phyloP scores from a whole-genome alignment of 2,888 invertebrate species.

The Rhingia rostrata region DNA sequence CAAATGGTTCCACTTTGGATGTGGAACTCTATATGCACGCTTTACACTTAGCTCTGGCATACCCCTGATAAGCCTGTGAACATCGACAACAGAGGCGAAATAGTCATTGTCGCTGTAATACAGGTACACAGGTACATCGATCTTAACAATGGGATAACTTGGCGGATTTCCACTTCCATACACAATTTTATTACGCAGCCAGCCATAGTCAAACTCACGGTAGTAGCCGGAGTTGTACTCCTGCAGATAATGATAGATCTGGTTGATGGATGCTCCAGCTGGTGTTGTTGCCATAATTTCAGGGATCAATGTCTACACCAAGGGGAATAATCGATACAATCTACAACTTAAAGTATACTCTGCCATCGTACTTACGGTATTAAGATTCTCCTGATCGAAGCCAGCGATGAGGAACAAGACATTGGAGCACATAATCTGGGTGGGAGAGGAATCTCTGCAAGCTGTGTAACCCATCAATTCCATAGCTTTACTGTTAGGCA shows the following conservation, averaged over 20 bases:
- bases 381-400: slow-evolving; percentile 77
- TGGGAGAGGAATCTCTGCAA: slow-evolving; percentile 75
- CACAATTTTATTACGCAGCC: slow-evolving; percentile 75
- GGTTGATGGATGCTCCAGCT: slow-evolving; percentile 78
- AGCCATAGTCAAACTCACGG: slow-evolving; percentile 78
- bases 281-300: slow-evolving; percentile 79
- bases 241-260: slow-evolving; percentile 78
- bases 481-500: slow-evolving; percentile 77
- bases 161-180: slow-evolving; percentile 76
- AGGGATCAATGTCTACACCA: slow-evolving; percentile 76
- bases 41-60: slow-evolving; percentile 75
- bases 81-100: slow-evolving; percentile 78
- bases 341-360: not conserved
- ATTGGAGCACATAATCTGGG: slow-evolving; percentile 76
- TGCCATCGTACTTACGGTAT: slow-evolving; percentile 50
- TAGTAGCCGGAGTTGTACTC: slow-evolving; percentile 78
- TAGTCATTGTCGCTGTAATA: slow-evolving; percentile 80
- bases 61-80: slow-evolving; percentile 76
- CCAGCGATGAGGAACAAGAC: slow-evolving; percentile 76
- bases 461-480: slow-evolving; percentile 75
- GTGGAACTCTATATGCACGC: slow-evolving; percentile 76
- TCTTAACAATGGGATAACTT: slow-evolving; percentile 75
- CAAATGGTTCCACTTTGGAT: slow-evolving; percentile 79
- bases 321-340: not conserved
- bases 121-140: slow-evolving; percentile 77